These are phyloP conservation scores for Xiphydria camelus DNA, from an alignment of 2,888 invertebrate genomes.

Conservation along the genomic window DNA sequence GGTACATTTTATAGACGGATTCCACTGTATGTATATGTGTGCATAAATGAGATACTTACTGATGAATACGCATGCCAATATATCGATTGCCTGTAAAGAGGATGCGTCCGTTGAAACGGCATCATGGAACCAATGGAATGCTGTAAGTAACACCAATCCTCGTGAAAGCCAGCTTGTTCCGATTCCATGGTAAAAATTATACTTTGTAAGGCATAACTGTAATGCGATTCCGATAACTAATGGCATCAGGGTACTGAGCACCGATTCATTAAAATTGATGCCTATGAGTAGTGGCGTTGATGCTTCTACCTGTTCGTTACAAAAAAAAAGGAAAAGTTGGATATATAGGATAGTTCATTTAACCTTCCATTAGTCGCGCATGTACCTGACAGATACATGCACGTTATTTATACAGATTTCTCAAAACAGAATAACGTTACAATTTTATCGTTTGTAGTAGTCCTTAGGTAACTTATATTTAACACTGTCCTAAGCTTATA, in stretches of 20 bases:
- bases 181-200: conserved; percentile 19
- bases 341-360: too few relatives aligned
- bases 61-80: conserved; percentile 50
- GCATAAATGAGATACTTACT: conserved; percentile 29
- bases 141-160: conserved; percentile 42
- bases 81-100: conserved; percentile 47
- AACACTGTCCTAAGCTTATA: too few relatives aligned
- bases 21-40: too few relatives aligned
- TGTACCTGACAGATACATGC: too few relatives aligned
- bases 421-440: too few relatives aligned
- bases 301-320: conserved; percentile 49
- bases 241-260: conserved; percentile 49
- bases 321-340: too few relatives aligned
- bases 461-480: too few relatives aligned
- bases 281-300: conserved; percentile 49
- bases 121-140: conserved; percentile 54
- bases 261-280: conserved; percentile 47
- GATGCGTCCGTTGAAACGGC: conserved; percentile 50
- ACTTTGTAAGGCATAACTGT: conserved; percentile 25
- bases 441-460: too few relatives aligned
- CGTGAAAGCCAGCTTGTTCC: conserved; percentile 46
- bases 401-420: too few relatives aligned
- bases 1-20: background rate
- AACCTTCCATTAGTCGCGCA: too few relatives aligned
- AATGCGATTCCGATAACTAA: conserved; percentile 44